Percentiles rank a stretch among this genome's conserved stretches.
Evolutionary conservation across 1,140 invertebrate genomes (phyloP).

Genomic region (Eriocheir sinensis): DNA sequence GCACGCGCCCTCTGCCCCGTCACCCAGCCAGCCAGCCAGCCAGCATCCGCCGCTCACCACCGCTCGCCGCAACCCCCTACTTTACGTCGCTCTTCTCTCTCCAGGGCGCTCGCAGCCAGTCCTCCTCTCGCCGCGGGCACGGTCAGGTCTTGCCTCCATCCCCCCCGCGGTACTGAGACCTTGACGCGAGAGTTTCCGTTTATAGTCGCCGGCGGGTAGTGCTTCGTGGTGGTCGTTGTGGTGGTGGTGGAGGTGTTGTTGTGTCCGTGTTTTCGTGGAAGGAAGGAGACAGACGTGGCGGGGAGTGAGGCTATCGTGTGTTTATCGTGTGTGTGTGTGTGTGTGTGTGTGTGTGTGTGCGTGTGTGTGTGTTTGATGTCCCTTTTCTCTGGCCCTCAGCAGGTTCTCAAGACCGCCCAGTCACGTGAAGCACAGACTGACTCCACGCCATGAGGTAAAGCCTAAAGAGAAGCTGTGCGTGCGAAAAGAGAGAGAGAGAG

Average conservation of each 20-base stretch:
- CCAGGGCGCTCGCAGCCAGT: neutral
- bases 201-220: neutral
- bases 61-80: neutral
- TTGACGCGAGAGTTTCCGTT: neutral
- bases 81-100: neutral
- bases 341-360: neutral
- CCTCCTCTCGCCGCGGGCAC: slow-evolving; percentile 6
- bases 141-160: neutral
- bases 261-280: too few species aligned
- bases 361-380: neutral
- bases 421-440: too few species aligned
- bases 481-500: neutral
- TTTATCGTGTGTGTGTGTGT: neutral
- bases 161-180: neutral
- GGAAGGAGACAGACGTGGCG: too few species aligned
- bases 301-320: too few species aligned
- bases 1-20: neutral
- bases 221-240: neutral
- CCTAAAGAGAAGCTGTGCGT: neutral
- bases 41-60: too few species aligned
- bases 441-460: neutral
- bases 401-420: too few species aligned
- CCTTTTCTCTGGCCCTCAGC: too few species aligned
- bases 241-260: neutral
- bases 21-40: neutral